Evolutionary conservation across 2,888 invertebrate species (phyloP), one percentile per base, ranked within the genome.

Genomic region (Drosophila crucigera): DNA sequence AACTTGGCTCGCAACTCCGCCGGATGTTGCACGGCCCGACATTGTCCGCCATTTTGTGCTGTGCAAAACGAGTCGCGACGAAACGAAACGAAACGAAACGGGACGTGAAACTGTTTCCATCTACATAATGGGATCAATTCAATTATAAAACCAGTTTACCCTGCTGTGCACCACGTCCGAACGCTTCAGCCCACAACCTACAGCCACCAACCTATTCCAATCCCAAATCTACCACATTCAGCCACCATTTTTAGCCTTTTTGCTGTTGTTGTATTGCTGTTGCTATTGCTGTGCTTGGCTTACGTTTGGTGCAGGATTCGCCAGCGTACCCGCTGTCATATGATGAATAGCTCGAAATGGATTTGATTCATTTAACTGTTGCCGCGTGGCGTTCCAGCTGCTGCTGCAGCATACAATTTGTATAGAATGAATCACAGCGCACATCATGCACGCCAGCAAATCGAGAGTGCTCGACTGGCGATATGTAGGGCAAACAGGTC

Each of bases 111-210:
- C 76, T 81, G 81, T 81, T 83, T 87, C 80, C 84, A 89, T 89
- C 82, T 84, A 83, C 82, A 83, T 87, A 88, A 88, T 89, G 81
- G 84, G 80, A 83, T 89, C 89, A 87, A 87, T 89, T 87, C 89
- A 87, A 87, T 87, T 87, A 89, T 87, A 87, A 87, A 86, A 76
- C 83, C 69, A 81, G 84, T 82, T 85, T 80, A 70, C 76, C 69
- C 77, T 63, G 60, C 71, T 49, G 54, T 61, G 53, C 72, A 59
- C 47, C 68, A 66, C 59, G 56, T 67, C 78, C 61, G 35, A 56
- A 3, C 49, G 56, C 35, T 37, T 30, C n/a, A 62, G 37, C 30
- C 65, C 61, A 66, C 66, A 73, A 30, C 65, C 69, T 56, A 53
- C 54, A 37, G 39, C 61, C 66, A 54, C 58, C 64, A 70, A 61